Conservation (phyloP, 2,113 vertebrate species). For the Acanthochromis polyacanthus region DNA sequence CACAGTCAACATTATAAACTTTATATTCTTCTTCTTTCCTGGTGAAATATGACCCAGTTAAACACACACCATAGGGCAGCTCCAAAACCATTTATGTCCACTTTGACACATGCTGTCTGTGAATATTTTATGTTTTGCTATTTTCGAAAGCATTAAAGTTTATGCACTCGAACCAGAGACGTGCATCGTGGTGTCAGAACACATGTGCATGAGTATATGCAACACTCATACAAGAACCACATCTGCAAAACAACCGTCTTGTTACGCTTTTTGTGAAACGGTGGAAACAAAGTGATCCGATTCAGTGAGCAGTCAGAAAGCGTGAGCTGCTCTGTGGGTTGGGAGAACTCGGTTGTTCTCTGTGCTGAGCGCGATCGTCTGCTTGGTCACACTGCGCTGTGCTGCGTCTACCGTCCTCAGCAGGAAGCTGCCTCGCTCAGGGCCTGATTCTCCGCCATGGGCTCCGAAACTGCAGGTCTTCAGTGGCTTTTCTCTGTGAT, state of each 20-base stretch:
- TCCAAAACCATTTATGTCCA: conserved; percentile 21
- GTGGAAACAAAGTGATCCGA: conserved; percentile 54
- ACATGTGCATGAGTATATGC: background rate
- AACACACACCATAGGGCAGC: conserved; percentile 4
- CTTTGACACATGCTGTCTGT: conserved; percentile 25
- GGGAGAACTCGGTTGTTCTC: conserved; percentile 22
- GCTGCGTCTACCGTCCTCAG: conserved; percentile 54
- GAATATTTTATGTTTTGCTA: conserved; percentile 61
- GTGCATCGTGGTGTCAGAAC: background rate
- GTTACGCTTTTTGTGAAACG: conserved; percentile 38
- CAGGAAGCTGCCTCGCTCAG: conserved; percentile 43
- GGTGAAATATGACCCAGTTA: background rate
- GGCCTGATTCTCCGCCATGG: conserved; percentile 15
- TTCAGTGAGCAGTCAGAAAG: conserved; percentile 62
- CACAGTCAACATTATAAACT: background rate
- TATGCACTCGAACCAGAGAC: conserved; percentile 10
- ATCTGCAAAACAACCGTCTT: background rate
- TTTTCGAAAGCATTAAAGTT: conserved; percentile 42
- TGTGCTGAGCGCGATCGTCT: conserved; percentile 47
- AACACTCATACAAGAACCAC: background rate
- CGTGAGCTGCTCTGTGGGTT: conserved; percentile 51
- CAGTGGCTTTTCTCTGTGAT: conserved; percentile 44
- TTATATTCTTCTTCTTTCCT: background rate
- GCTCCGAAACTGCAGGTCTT: conserved; percentile 49
- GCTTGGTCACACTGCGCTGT: conserved; percentile 37